A percentile compares a stretch with the other conserved stretches of the same genome.
phyloP scores from a whole-genome alignment of 2,888 invertebrate genomes.

The Timema podura region DNA sequence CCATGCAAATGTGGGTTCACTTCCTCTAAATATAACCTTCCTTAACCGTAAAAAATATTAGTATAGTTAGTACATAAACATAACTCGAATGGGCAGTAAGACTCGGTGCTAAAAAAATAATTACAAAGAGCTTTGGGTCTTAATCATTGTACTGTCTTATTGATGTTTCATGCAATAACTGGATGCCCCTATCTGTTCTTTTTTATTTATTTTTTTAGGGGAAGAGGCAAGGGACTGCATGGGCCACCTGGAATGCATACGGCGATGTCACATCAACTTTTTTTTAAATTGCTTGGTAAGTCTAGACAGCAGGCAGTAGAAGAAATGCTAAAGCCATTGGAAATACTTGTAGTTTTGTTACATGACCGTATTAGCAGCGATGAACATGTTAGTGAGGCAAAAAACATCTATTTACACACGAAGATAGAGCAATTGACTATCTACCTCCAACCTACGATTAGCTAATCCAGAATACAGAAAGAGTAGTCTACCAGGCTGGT shows the following conservation, averaged over 20 bases:
- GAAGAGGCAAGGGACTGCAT: slow-evolving; percentile 2
- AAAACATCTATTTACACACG: not conserved
- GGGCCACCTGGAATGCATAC: not conserved
- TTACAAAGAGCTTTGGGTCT: not conserved
- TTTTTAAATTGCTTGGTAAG: not conserved
- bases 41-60: too few species aligned
- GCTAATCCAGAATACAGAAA: not conserved
- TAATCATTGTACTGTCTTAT: not conserved
- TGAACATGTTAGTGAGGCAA: not conserved
- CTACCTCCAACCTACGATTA: not conserved
- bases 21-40: too few species aligned
- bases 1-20: too few species aligned
- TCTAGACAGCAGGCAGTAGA: not conserved
- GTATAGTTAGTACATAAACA: too few species aligned
- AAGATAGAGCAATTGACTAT: slow-evolving; percentile 9
- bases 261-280: not conserved
- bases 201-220: too few species aligned
- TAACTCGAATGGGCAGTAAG: too few species aligned
- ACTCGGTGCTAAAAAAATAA: too few species aligned
- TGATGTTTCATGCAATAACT: slow-evolving; percentile 1
- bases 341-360: not conserved
- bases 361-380: not conserved
- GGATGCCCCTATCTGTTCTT: not conserved
- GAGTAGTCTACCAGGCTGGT: not conserved
- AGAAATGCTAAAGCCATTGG: slow-evolving; percentile 3